Base-by-base conservation (phyloP, 1,140 invertebrate species). In the Planococcus citri region DNA sequence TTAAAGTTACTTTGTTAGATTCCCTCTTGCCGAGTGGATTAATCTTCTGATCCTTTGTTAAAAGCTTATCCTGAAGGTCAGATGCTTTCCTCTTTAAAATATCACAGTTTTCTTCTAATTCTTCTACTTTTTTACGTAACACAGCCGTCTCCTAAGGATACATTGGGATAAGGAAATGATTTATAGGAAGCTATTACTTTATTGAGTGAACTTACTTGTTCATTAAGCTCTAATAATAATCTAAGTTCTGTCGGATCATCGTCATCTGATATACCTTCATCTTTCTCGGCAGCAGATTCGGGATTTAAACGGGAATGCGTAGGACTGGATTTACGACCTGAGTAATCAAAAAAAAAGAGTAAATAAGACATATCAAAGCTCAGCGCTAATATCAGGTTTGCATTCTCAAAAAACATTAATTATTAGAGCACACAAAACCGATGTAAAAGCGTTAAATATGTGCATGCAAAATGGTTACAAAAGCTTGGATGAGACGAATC, bases 141-240 rank as follows among this genome's bases (percentile, higher is more conserved):
- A 92, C 87, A 2, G 85, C 83, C 60, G 90, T 85, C 82, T 95
- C 92, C 82, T 90, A 79, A 74, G 69, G 14, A n/a, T 73, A 70
- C 12, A 37, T 33, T 9, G 68, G 12, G 27, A 4, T 27, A 29
- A 61, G 25, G 1, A 29, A 6, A 51, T 27, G 9, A 69, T 14
- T 22, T 38, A 4, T 4, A 68, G 68, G 33, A 68, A 2, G 24
- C 9, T 17, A 33, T 17, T 33, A 22, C 20, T 33, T 68, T 8
- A 38, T 68, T 24, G 27, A 68, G 1, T 3, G 1, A 33, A 22
- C 20, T 76, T 80, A 80, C 83, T 78, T 89, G 87, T 80, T 95
- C 92, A 75, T 89, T 88, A n/a, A 95, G 79, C 78, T 94, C 92
- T 33, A 94, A 78, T 72, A 93, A 85, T 27, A 94, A 80, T 74